Conservation (phyloP, 2,888 invertebrate genomes). For the Cephus nigrinus region DNA sequence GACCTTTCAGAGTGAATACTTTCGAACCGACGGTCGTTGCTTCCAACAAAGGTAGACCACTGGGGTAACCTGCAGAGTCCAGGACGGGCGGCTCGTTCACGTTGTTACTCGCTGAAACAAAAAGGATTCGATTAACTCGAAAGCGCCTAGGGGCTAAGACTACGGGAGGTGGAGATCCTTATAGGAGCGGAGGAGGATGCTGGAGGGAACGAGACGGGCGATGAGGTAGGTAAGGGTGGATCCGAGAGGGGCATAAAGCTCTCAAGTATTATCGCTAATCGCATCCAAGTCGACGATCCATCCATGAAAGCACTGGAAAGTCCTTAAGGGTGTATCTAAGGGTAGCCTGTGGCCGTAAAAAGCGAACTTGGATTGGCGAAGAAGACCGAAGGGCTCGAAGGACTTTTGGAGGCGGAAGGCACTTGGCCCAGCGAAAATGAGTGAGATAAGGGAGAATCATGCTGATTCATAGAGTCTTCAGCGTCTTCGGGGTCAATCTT, state of each 20-base stretch:
- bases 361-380: neutral
- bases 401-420: neutral
- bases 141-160: neutral
- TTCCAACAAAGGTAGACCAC: conserved; percentile 75
- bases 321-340: neutral
- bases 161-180: neutral
- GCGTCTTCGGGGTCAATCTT: neutral
- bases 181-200: neutral
- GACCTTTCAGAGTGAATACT: conserved; percentile 82
- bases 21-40: conserved; percentile 81
- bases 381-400: neutral
- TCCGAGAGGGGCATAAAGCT: neutral
- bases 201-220: neutral
- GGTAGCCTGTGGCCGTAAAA: neutral
- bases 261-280: neutral
- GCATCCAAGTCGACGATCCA: neutral
- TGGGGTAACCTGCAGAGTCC: conserved; percentile 57
- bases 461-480: neutral
- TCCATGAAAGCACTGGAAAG: neutral
- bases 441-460: neutral
- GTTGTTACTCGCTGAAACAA: conserved; percentile 57
- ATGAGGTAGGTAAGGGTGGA: neutral
- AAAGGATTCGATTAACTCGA: conserved; percentile 10
- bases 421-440: neutral
- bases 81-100: conserved; percentile 63